These are phyloP conservation scores for Polydrusus cervinus DNA, from an alignment of 2,888 invertebrate species.

Conservation along the genomic window DNA sequence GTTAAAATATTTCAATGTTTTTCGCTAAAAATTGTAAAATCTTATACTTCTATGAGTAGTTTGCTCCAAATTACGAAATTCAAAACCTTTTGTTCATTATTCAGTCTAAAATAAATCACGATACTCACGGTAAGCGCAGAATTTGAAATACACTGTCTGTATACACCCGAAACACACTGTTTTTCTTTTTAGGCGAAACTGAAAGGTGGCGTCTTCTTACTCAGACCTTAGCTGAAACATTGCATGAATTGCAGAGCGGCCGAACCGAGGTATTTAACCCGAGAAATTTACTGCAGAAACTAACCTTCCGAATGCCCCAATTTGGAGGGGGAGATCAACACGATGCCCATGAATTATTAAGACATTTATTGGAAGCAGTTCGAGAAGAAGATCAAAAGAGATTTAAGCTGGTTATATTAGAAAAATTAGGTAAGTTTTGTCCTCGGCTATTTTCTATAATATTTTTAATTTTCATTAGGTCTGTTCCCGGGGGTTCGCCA, in stretches of 20 bases:
- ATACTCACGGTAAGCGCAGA: no score
- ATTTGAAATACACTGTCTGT: no score
- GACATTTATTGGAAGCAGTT: constrained; percentile 92
- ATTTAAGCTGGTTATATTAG: constrained; percentile 87
- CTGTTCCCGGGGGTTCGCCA: no score
- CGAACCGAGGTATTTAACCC: constrained; percentile 79
- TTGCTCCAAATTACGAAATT: no score
- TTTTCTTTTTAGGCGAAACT: constrained; percentile 69
- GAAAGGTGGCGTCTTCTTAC: constrained; percentile 82
- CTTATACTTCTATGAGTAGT: no score
- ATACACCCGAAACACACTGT: not conserved
- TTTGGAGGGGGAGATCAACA: constrained; percentile 97
- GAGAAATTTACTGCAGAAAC: constrained; percentile 76
- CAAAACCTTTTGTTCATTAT: no score
- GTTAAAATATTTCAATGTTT: no score
- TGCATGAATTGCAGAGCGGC: constrained; percentile 80
- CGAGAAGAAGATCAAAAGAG: constrained; percentile 84
- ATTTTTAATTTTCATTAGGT: no score
- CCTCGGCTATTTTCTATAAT: constrained; percentile 53
- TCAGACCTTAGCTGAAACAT: constrained; percentile 79
- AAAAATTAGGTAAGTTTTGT: constrained; percentile 76
- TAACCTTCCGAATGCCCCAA: constrained; percentile 83
- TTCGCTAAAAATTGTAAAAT: no score
- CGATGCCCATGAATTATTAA: constrained; percentile 94
- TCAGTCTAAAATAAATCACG: no score